Evolutionary conservation across 2,113 vertebrate genomes (phyloP), one percentile per base, ranked within the genome.

Genomic region (Cygnus atratus): DNA sequence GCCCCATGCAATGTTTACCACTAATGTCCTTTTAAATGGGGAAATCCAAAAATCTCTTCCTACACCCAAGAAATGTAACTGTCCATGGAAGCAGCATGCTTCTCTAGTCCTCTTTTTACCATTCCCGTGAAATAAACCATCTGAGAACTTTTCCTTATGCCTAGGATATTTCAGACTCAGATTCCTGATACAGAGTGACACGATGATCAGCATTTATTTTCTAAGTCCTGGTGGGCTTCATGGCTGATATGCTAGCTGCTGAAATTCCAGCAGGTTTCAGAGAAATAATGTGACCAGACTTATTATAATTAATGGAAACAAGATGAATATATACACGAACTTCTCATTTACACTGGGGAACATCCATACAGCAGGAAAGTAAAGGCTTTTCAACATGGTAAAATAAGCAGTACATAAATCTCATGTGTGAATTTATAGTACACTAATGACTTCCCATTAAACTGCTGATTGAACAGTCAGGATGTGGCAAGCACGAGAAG

Each of bases 1-100:
- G 33, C 1, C n/a, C 35, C 6, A 1, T 1, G 54, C 3, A 24
- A 14, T 1, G 19, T 46, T 55, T 63, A 31, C 13, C 26, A 50
- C 18, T 10, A 28, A 29, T 0, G 0, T 1, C 3, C 21, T 1
- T n/a, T 73, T 26, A 39, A 41, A 5, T 3, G 24, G 31, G 61
- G 28, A 50, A 85, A 57, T 10, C 6, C 26, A 14, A 21, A 73
- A 66, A n/a, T 35, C 67, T 50, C 50, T 61, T 57, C 65, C 73
- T 33, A 5, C 12, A 15, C 15, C 12, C 4, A 58, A 52, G 54
- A 63, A 76, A 48, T 39, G 80, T 1, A 5, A 9, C 63, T 18
- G 4, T 24, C 43, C 13, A 0, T 0, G 15, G 54, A 48, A 68
- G 8, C 31, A 39, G 46, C 43, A 3, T 1, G 4, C 17, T 82